Evolutionary conservation across 2,797 vertebrate genomes (phyloP).

Genomic region (Megalops cyprinoides): DNA sequence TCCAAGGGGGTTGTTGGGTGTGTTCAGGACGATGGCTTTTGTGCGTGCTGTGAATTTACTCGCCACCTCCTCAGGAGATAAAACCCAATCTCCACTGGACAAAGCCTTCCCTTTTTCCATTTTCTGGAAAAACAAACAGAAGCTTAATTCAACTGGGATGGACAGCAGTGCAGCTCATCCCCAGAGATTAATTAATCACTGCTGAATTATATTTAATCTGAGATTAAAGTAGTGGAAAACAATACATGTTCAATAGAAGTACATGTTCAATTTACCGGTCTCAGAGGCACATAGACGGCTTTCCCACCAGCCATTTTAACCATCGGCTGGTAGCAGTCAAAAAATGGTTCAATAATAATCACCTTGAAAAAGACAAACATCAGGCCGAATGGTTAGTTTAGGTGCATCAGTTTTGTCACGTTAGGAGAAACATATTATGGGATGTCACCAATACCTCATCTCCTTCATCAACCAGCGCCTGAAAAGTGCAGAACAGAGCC

Average conservation of each 20-base stretch:
- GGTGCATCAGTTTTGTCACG: neutral
- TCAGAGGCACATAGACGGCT: constrained; percentile 82
- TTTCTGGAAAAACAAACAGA: constrained; percentile 60
- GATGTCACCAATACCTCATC: constrained; percentile 80
- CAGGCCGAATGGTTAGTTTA: neutral
- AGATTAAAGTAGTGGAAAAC: neutral
- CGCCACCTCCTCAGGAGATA: constrained; percentile 83
- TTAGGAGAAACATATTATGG: neutral
- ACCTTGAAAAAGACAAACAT: constrained; percentile 73
- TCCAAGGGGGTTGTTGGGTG: constrained; percentile 94
- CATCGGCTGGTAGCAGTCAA: constrained; percentile 94
- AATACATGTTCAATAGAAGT: neutral
- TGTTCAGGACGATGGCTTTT: constrained; percentile 90
- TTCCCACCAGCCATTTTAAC: constrained; percentile 87
- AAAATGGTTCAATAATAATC: constrained; percentile 92
- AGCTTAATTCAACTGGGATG: neutral
- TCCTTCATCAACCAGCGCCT: constrained; percentile 87
- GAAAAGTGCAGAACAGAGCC: constrained; percentile 88
- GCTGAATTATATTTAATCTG: neutral
- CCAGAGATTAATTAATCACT: neutral
- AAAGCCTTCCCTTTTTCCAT: constrained; percentile 53
- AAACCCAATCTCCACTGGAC: constrained; percentile 84
- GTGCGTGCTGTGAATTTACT: constrained; percentile 85
- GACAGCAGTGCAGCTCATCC: neutral
- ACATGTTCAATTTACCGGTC: constrained; percentile 70